Evolutionary conservation across 2,797 vertebrate genomes (phyloP).

Genomic region (Paratrypauchen microcephalus): DNA sequence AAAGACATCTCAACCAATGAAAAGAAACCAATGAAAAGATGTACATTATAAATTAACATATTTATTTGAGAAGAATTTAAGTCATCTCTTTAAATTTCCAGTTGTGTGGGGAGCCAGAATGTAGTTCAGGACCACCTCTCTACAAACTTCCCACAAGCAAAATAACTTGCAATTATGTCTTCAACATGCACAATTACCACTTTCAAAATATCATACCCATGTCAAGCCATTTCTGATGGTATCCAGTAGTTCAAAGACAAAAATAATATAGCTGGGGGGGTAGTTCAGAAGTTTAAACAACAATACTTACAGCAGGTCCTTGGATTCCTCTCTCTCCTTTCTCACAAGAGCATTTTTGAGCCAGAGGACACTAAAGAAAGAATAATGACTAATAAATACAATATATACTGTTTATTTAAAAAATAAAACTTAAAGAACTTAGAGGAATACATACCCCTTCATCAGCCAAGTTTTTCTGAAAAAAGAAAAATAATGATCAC

Average conservation of each 20-base stretch:
- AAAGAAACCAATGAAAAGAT: no score
- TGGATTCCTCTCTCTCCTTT: conserved; percentile 86
- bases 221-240: conserved; percentile 20
- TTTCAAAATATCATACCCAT: conserved; percentile 38
- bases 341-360: conserved; percentile 83
- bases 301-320: conserved; percentile 84
- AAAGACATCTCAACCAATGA: not conserved
- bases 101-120: conserved; percentile 46
- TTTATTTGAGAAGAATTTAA: conserved; percentile 27
- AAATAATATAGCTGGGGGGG: conserved; percentile 7
- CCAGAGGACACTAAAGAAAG: conserved; percentile 81
- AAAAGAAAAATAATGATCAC: conserved; percentile 50
- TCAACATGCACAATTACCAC: conserved; percentile 43
- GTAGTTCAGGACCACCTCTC: conserved; percentile 32
- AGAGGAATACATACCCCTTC: conserved; percentile 81
- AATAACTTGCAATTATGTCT: conserved; percentile 52
- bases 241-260: conserved; percentile 37
- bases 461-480: conserved; percentile 82
- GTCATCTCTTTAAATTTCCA: conserved; percentile 15
- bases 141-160: conserved; percentile 35
- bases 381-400: conserved; percentile 38
- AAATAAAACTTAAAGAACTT: not conserved
- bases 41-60: conserved; percentile 30
- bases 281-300: conserved; percentile 23
- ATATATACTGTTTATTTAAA: conserved; percentile 6